These are phyloP conservation scores for Syrmaticus mikado DNA, from an alignment of 2,113 vertebrate genomes.

Conservation along the genomic window DNA sequence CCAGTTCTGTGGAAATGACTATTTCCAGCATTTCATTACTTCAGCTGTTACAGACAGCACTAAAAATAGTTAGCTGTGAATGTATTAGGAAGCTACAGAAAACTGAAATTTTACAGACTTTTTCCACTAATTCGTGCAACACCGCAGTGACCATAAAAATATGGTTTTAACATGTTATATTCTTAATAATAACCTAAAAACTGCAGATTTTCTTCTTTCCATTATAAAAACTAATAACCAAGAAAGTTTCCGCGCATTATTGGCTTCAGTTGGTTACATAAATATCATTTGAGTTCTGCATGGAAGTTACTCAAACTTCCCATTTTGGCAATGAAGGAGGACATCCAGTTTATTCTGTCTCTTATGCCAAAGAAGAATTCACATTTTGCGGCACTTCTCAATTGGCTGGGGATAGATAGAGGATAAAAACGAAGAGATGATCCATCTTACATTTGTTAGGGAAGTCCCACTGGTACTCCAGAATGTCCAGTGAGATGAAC, in stretches of 20 bases:
- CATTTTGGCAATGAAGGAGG: background rate
- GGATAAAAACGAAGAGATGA: background rate
- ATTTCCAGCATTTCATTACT: background rate
- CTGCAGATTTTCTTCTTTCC: background rate
- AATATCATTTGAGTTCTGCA: background rate
- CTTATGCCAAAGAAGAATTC: background rate
- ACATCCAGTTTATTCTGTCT: background rate
- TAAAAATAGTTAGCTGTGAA: background rate
- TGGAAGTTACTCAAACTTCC: background rate
- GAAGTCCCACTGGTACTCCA: background rate
- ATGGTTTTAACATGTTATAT: background rate
- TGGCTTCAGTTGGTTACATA: background rate
- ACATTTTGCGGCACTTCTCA: background rate
- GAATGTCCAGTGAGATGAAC: background rate
- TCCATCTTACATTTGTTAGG: background rate
- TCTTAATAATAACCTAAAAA: background rate
- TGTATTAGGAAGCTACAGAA: background rate
- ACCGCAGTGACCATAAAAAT: background rate
- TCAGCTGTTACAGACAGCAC: conserved; percentile 7
- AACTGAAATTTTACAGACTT: background rate
- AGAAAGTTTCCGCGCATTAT: background rate
- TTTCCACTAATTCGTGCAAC: background rate
- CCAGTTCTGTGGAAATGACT: background rate
- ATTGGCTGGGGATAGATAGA: background rate
- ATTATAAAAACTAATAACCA: background rate